phyloP scores from a whole-genome alignment of 1,140 invertebrate species.

The Orussus abietinus region DNA sequence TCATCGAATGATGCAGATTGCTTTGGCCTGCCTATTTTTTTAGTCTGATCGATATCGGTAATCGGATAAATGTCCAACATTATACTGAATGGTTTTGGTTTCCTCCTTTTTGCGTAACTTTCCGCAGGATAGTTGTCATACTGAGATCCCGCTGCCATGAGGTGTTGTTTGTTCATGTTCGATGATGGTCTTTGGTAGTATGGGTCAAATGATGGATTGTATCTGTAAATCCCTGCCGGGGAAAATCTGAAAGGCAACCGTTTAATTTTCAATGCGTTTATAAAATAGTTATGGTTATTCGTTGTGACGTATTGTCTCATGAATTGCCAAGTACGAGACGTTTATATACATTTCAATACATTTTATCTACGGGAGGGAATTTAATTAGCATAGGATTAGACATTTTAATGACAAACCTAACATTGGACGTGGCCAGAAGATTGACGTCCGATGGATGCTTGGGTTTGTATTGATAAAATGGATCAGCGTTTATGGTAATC shows the following conservation, averaged over 20 bases:
- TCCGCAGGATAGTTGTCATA: constrained; percentile 23
- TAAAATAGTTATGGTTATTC: too few relatives aligned
- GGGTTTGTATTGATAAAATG: constrained; percentile 54
- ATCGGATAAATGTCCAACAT: constrained; percentile 54
- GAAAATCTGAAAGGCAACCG: constrained; percentile 33
- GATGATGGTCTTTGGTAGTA: constrained; percentile 26
- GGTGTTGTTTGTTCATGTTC: constrained; percentile 20
- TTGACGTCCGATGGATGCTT: constrained; percentile 56
- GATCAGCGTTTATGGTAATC: constrained; percentile 34
- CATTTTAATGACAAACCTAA: constrained; percentile 34
- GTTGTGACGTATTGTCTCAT: background rate
- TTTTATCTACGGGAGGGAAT: constrained; percentile 3
- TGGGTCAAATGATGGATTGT: constrained; percentile 35
- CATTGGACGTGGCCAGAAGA: constrained; percentile 47
- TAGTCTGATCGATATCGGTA: constrained; percentile 41
- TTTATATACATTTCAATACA: too few relatives aligned
- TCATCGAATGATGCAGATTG: constrained; percentile 25
- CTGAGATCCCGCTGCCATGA: constrained; percentile 8
- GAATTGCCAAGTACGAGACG: too few relatives aligned
- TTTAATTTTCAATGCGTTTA: background rate
- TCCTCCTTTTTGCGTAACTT: constrained; percentile 27
- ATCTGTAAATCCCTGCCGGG: constrained; percentile 36
- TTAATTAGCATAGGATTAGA: constrained; percentile 9
- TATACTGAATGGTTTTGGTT: constrained; percentile 49
- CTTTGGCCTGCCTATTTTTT: constrained; percentile 28